These are phyloP conservation scores for Galeopsomyia nigrocyanea DNA, from an alignment of 2,888 invertebrate species.

Conservation along the genomic window DNA sequence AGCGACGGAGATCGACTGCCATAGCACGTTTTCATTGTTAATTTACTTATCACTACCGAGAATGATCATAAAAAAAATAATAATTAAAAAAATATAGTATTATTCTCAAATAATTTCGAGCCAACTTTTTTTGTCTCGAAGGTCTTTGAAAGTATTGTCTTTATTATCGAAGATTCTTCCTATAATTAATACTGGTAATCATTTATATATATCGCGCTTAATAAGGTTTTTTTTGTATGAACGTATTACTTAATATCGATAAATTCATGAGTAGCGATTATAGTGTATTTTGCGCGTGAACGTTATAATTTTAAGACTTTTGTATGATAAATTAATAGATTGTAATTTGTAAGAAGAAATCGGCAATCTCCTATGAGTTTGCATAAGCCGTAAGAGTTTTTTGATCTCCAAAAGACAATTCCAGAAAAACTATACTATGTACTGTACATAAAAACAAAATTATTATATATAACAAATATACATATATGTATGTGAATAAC, in stretches of 20 bases:
- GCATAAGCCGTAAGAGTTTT: constrained; percentile 1
- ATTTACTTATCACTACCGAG: constrained; percentile 34
- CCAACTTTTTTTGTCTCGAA: constrained; percentile 38
- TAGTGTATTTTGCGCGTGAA: constrained; percentile 36
- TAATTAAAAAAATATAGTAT: constrained; percentile 43
- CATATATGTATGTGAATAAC: constrained; percentile 20
- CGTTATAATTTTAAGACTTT: constrained; percentile 58
- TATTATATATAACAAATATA: not conserved
- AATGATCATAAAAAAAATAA: constrained; percentile 27
- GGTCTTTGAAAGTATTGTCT: constrained; percentile 40
- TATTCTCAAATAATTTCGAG: constrained; percentile 46
- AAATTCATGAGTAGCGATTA: constrained; percentile 22
- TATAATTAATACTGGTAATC: constrained; percentile 45
- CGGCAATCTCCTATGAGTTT: no score
- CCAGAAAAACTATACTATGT: constrained; percentile 38
- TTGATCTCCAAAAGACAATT: constrained; percentile 45
- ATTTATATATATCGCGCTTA: constrained; percentile 37
- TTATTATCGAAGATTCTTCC: constrained; percentile 36
- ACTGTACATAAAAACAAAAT: constrained; percentile 37
- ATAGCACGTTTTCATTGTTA: constrained; percentile 52
- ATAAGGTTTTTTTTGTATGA: constrained; percentile 32
- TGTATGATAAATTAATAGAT: constrained; percentile 55
- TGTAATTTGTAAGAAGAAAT: no score
- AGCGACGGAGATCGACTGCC: constrained; percentile 53
- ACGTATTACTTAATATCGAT: constrained; percentile 27